Evolutionary conservation across 1,140 invertebrate species (phyloP).

Genomic region (Parasteatoda tepidariorum): DNA sequence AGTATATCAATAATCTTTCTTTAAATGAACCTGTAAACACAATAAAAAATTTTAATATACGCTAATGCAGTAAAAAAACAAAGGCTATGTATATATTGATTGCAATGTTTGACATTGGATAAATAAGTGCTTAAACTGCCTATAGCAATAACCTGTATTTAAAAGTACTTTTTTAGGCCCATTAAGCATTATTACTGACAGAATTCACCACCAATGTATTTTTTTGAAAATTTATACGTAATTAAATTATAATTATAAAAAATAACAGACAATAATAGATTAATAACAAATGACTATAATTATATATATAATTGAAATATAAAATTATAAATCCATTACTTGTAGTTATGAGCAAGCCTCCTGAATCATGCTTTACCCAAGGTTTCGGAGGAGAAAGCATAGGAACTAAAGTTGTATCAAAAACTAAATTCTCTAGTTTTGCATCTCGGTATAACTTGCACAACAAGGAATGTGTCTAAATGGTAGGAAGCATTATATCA

Average conservation of each 20-base stretch:
- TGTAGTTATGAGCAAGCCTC: constrained; percentile 77
- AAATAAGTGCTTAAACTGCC: too few relatives aligned
- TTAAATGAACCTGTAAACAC: too few relatives aligned
- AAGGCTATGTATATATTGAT: too few relatives aligned
- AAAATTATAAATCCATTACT: constrained; percentile 68
- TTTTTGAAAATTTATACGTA: not conserved
- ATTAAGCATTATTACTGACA: too few relatives aligned
- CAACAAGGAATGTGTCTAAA: constrained; percentile 69
- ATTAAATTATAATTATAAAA: not conserved
- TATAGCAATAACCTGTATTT: too few relatives aligned
- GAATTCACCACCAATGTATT: not conserved
- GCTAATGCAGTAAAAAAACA: too few relatives aligned
- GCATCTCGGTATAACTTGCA: constrained; percentile 77
- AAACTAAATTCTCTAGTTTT: constrained; percentile 75
- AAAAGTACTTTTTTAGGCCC: too few relatives aligned
- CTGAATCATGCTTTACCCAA: constrained; percentile 77
- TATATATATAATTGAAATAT: not conserved
- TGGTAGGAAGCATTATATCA: too few relatives aligned
- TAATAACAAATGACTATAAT: not conserved
- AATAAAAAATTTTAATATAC: too few relatives aligned
- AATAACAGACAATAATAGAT: not conserved
- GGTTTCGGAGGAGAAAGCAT: constrained; percentile 84
- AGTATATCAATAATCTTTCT: too few relatives aligned
- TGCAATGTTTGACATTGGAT: too few relatives aligned
- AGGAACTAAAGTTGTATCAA: constrained; percentile 79